phyloP scores from a whole-genome alignment of 1,140 invertebrate genomes.

The Dufourea novaeangliae region DNA sequence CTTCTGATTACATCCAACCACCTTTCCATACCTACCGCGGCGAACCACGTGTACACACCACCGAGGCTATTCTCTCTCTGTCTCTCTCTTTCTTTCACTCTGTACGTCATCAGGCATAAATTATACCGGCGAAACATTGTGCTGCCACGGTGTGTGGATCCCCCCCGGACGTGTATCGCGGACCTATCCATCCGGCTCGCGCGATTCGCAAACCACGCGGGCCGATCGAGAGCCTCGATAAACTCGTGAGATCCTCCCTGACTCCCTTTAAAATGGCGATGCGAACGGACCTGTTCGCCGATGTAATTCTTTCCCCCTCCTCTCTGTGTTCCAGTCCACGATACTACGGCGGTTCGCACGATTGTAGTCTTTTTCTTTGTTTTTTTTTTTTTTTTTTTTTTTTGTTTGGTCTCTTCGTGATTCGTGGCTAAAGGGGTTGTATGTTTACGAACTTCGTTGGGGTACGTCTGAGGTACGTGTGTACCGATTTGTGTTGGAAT shows the following conservation, averaged over 20 bases:
- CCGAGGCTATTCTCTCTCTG: constrained; percentile 50
- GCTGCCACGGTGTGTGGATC: constrained; percentile 45
- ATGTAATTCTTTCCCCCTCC: no score
- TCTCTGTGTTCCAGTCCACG: not conserved
- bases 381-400: not conserved
- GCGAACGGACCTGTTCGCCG: not conserved
- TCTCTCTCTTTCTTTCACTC: no score
- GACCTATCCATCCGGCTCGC: constrained; percentile 32
- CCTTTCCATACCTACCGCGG: constrained; percentile 60
- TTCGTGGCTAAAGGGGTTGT: not conserved
- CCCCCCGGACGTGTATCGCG: constrained; percentile 33
- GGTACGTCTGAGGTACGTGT: no score
- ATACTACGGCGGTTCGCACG: not conserved
- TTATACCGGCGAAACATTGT: constrained; percentile 72
- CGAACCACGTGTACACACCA: constrained; percentile 16
- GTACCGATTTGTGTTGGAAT: not conserved
- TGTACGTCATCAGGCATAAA: constrained; percentile 73
- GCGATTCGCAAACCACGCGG: constrained; percentile 34
- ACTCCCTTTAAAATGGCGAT: constrained; percentile 1
- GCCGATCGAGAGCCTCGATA: constrained; percentile 53
- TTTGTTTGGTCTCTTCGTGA: no score
- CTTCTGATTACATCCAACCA: constrained; percentile 68
- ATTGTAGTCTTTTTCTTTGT: not conserved
- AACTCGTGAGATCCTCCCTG: constrained; percentile 25
- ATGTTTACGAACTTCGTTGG: not conserved